Percentiles rank a stretch among this genome's conserved stretches.
These are phyloP conservation scores for Oxystoma pomonae DNA, from an alignment of 2,888 invertebrate species.

Conservation along the genomic window DNA sequence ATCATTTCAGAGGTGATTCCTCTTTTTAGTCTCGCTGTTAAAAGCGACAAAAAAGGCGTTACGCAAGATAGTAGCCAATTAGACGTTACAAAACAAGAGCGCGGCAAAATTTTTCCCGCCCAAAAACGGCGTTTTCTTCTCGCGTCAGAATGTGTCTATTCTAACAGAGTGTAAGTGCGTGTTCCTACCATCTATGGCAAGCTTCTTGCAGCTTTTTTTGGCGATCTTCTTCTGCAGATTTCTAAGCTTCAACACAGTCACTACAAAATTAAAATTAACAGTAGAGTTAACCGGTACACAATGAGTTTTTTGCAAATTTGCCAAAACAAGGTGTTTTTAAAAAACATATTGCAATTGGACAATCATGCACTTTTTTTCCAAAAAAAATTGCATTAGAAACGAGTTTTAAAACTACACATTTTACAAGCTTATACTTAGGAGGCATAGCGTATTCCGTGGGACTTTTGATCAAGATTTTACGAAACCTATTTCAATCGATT, in stretches of 20 bases:
- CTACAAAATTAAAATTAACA: background rate
- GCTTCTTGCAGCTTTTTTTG: background rate
- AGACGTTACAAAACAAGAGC: constrained; percentile 29
- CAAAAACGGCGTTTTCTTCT: constrained; percentile 14
- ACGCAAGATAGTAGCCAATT: constrained; percentile 24
- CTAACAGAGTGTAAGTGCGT: background rate
- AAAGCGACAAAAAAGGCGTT: constrained; percentile 19
- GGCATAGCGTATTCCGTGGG: no score
- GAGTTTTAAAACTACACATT: no score
- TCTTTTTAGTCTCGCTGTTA: background rate
- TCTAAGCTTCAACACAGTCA: background rate
- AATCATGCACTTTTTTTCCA: no score
- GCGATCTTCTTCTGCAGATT: background rate
- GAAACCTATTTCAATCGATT: no score
- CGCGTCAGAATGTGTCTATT: constrained; percentile 1
- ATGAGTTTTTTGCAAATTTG: no score
- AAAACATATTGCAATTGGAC: no score
- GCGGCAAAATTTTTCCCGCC: constrained; percentile 22
- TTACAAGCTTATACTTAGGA: no score
- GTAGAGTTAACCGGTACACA: no score
- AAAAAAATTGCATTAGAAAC: no score
- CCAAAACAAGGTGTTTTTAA: no score
- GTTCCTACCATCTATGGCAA: background rate
- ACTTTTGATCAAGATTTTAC: no score
- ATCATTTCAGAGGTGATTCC: background rate